Evolutionary conservation across 2,797 vertebrate genomes (phyloP).

Genomic region (Helicolenus hilgendorfi): DNA sequence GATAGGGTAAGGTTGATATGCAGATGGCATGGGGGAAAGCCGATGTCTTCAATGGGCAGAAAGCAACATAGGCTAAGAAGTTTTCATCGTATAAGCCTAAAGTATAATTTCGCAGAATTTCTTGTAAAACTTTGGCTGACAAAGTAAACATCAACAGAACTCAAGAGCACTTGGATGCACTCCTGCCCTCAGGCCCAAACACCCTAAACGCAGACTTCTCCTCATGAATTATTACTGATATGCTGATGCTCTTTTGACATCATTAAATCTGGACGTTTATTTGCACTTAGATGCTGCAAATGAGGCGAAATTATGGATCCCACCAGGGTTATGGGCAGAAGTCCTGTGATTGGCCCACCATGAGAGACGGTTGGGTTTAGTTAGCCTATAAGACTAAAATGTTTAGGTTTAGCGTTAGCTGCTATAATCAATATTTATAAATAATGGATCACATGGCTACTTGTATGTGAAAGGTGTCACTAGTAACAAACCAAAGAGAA

Average conservation of each 20-base stretch:
- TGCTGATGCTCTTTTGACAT: constrained; percentile 18
- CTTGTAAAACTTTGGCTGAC: constrained; percentile 33
- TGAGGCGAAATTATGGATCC: background rate
- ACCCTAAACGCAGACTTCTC: constrained; percentile 26
- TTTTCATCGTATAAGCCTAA: constrained; percentile 36
- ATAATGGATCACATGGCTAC: background rate
- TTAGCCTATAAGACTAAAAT: background rate
- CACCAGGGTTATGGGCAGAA: background rate
- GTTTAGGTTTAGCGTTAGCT: background rate
- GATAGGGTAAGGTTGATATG: constrained; percentile 82
- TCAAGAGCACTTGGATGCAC: constrained; percentile 46
- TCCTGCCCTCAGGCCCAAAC: constrained; percentile 27
- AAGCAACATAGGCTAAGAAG: constrained; percentile 55
- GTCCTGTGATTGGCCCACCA: background rate
- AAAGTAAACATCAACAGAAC: constrained; percentile 40
- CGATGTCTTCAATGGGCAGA: constrained; percentile 75
- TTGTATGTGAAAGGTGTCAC: background rate
- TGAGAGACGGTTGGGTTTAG: background rate
- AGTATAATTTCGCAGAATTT: constrained; percentile 51
- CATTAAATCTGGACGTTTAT: constrained; percentile 46
- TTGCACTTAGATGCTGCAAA: constrained; percentile 3
- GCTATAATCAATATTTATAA: background rate
- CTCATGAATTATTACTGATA: constrained; percentile 11
- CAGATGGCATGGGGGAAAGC: constrained; percentile 84
- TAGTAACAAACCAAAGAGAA: background rate